Evolutionary conservation across 1,140 invertebrate genomes (phyloP).

Genomic region (Zaprionus gabonicus): DNA sequence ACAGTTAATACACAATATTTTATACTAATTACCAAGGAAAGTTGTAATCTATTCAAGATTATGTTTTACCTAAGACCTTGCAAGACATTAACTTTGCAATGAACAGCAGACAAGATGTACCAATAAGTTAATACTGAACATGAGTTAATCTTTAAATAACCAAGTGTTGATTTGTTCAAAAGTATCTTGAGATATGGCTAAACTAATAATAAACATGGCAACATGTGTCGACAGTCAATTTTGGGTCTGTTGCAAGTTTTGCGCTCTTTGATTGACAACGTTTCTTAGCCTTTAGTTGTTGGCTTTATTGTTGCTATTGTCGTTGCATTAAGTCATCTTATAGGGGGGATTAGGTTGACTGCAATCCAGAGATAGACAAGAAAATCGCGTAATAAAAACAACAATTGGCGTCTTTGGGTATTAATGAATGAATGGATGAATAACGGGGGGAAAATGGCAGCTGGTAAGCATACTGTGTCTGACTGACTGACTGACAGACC

Average conservation of each 20-base stretch:
- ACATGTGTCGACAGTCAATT: conserved; percentile 21
- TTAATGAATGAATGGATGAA: conserved; percentile 78
- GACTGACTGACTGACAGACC: conserved; percentile 41
- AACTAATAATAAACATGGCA: conserved; percentile 45
- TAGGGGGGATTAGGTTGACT: conserved; percentile 65
- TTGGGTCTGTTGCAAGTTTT: conserved; percentile 16
- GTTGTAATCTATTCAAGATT: neutral
- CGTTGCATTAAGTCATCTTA: conserved; percentile 47
- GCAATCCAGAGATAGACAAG: conserved; percentile 56
- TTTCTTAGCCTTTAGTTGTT: conserved; percentile 13
- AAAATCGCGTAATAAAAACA: conserved; percentile 72
- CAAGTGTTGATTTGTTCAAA: conserved; percentile 24
- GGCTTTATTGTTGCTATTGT: conserved; percentile 23
- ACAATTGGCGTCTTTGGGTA: conserved; percentile 60
- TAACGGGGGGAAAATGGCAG: conserved; percentile 14
- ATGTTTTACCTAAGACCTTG: neutral
- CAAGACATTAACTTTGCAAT: neutral
- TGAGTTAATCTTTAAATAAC: too few relatives aligned
- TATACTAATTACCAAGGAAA: neutral
- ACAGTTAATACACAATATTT: neutral
- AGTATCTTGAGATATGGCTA: conserved; percentile 22
- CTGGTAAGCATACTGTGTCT: conserved; percentile 15
- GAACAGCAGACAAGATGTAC: neutral
- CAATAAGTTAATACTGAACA: conserved; percentile 14
- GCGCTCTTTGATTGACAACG: conserved; percentile 50